Conservation (phyloP, 2,888 invertebrate species). For the Lordiphosa fenestrarum region DNA sequence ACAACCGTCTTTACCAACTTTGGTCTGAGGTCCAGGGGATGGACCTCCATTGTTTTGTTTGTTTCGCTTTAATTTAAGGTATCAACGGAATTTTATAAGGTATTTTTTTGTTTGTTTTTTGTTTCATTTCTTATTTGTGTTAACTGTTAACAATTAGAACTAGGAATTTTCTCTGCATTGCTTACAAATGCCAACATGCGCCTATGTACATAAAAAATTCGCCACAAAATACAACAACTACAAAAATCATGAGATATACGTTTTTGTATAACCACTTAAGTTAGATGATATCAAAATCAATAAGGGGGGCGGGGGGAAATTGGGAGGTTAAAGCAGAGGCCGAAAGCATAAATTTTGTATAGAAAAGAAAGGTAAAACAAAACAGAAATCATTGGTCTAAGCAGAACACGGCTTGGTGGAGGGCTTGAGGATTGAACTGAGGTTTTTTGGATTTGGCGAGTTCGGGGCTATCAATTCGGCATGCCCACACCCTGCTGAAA, state of each 20-base stretch:
- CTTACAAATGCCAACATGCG: not conserved
- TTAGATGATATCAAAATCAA: too few species aligned
- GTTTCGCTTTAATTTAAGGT: constrained; percentile 34
- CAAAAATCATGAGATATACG: too few species aligned
- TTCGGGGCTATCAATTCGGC: constrained; percentile 58
- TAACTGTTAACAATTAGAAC: constrained; percentile 67
- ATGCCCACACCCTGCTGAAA: constrained; percentile 83
- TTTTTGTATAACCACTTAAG: too few species aligned
- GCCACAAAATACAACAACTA: too few species aligned
- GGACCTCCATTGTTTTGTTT: constrained; percentile 18
- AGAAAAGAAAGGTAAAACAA: constrained; percentile 1
- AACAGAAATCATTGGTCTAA: constrained; percentile 16
- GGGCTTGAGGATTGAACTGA: not conserved
- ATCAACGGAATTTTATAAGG: constrained; percentile 48
- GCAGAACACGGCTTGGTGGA: not conserved
- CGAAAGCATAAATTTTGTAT: not conserved
- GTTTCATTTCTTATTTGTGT: constrained; percentile 20
- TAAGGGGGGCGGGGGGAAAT: too few species aligned
- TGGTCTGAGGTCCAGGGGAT: constrained; percentile 15
- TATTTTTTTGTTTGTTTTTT: constrained; percentile 1
- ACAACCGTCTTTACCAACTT: constrained; percentile 1
- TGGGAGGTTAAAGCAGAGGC: not conserved
- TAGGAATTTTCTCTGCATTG: constrained; percentile 36
- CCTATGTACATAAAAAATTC: not conserved
- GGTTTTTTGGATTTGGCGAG: not conserved